phyloP scores from a whole-genome alignment of 1,140 invertebrate genomes.

The Proctacanthus coquilletti region DNA sequence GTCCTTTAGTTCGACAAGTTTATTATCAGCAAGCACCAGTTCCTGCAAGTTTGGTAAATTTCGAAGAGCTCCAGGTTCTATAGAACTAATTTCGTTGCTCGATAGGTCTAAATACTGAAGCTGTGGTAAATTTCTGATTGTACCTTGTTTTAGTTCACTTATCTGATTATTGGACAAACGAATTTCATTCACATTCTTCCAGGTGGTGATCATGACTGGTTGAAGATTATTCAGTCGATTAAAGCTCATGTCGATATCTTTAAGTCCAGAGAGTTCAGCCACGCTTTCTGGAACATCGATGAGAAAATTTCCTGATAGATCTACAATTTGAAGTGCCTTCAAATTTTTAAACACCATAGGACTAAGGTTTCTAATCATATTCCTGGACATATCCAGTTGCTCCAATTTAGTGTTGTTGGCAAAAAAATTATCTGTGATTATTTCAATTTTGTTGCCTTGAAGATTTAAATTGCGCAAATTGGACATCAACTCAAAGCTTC shows the following conservation, averaged over 20 bases:
- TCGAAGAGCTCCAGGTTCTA: conserved; percentile 60
- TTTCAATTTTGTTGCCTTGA: conserved; percentile 57
- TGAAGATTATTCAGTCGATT: conserved; percentile 60
- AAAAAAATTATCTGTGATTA: conserved; percentile 49
- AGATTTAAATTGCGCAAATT: conserved; percentile 53
- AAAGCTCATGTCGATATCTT: conserved; percentile 57
- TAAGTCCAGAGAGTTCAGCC: conserved; percentile 46
- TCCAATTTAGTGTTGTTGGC: conserved; percentile 46
- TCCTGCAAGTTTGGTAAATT: conserved; percentile 60
- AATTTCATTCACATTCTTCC: conserved; percentile 48
- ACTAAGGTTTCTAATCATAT: conserved; percentile 53
- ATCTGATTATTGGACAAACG: conserved; percentile 58
- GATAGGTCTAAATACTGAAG: conserved; percentile 60
- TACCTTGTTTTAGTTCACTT: conserved; percentile 49
- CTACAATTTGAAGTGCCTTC: conserved; percentile 51
- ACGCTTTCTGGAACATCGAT: conserved; percentile 53
- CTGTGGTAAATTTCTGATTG: conserved; percentile 52
- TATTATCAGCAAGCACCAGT: conserved; percentile 60
- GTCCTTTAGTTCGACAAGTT: conserved; percentile 50
- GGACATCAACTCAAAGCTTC: conserved; percentile 45
- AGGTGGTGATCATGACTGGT: conserved; percentile 45
- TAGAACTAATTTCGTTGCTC: conserved; percentile 61
- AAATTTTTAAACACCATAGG: conserved; percentile 46
- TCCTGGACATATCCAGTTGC: conserved; percentile 57
- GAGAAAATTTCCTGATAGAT: conserved; percentile 64